These are phyloP conservation scores for Larimichthys crocea DNA, from an alignment of 2,113 vertebrate species.

Conservation along the genomic window DNA sequence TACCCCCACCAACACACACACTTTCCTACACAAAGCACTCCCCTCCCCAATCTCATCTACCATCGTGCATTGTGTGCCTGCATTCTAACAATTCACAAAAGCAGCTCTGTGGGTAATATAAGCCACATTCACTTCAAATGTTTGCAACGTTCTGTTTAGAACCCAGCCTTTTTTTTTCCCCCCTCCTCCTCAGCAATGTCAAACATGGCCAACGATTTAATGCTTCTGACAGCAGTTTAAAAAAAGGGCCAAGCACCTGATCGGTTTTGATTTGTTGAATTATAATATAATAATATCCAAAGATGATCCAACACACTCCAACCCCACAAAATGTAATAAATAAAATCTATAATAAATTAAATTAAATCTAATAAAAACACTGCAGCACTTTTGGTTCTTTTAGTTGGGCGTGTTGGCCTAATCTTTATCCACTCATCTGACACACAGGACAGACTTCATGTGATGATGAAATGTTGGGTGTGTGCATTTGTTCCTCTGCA, in stretches of 20 bases:
- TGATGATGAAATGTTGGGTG: slow-evolving; percentile 2
- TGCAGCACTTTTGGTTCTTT: not conserved
- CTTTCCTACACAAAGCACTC: not conserved
- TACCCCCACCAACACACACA: not conserved
- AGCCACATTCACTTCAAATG: not conserved
- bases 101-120: not conserved
- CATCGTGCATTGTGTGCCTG: not conserved
- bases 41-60: not conserved
- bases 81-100: slow-evolving; percentile 8
- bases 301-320: not conserved
- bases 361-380: not conserved
- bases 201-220: not conserved
- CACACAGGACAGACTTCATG: not conserved
- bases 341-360: too few species aligned
- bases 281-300: not conserved
- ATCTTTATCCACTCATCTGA: not conserved
- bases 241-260: not conserved
- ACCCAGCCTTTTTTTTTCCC: not conserved
- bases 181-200: not conserved
- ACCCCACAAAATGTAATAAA: not conserved
- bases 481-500: not conserved
- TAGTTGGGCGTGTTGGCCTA: not conserved
- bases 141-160: not conserved
- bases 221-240: not conserved
- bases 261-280: not conserved